Evolutionary conservation across 2,797 vertebrate genomes (phyloP), one percentile per base, ranked within the genome.

Genomic region (Varecia variegata): DNA sequence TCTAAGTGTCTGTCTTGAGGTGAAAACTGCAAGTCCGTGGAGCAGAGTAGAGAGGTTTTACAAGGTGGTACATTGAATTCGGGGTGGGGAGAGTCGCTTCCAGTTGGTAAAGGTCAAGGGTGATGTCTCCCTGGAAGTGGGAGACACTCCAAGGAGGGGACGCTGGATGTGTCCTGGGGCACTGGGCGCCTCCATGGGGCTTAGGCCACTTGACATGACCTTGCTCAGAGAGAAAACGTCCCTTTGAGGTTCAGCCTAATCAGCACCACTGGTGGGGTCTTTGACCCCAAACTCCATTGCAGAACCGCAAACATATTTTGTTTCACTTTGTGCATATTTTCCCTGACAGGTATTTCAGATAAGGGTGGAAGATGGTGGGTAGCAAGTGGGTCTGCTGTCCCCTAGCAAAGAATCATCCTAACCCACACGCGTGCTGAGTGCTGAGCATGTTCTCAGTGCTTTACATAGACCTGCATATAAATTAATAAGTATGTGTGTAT

Each of bases 111-210:
- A 43, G 43, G 9, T 30, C 40, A 43, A 43, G 45, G 62, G 47
- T 18, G 10, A 80, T 30, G 8, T 70, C 35, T 18, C 35, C 6
- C 30, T 2, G 5, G 35, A 18, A 0, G 2, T 65, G 40, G 38
- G 25, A 45, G 4, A 68, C 6, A 3, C 27, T 43, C 20, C 2
- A 11, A 5, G 45, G 9, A 45, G 8, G 45, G 20, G 18, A 25
- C 14, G 25, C 5, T 0, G 11, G 11, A 35, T 8, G 1, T 2
- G 0, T 18, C 35, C 45, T 8, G 5, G 6, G 35, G 38, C 5
- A 30, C 7, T 18, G 30, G 40, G 47, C 6, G 8, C 32, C 32
- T 11, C 47, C 38, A 18, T 25, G 18, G 40, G 32, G 23, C 11
- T 23, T 5, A 23, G 47, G n/a, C 17, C 11, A 13, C 2, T 21